These are phyloP conservation scores for Rhodeus uyekii DNA, from an alignment of 2,797 vertebrate genomes.

Conservation along the genomic window DNA sequence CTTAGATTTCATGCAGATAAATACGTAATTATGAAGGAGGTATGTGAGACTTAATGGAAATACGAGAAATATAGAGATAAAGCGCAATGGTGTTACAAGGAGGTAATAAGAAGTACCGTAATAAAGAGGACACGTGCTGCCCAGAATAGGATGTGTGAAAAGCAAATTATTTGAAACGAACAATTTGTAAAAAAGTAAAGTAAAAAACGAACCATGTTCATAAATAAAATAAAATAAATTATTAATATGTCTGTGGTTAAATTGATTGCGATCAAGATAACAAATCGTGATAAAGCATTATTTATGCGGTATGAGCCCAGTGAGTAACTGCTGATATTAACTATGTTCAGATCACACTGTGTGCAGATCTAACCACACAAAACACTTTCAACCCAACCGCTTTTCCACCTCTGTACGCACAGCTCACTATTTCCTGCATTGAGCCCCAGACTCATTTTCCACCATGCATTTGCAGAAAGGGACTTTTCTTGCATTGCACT, in stretches of 20 bases:
- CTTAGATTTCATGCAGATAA: neutral
- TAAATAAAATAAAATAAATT: neutral
- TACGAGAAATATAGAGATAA: neutral
- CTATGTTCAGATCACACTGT: conserved; percentile 20
- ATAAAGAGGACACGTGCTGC: neutral
- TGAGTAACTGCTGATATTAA: conserved; percentile 23
- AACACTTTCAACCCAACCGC: conserved; percentile 25
- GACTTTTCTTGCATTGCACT: conserved; percentile 25
- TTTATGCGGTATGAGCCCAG: conserved; percentile 4
- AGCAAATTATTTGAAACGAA: neutral
- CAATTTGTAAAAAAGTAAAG: neutral
- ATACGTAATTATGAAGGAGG: neutral
- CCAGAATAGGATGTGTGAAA: neutral
- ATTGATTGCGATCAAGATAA: neutral
- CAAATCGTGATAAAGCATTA: conserved; percentile 9
- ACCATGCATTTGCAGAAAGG: conserved; percentile 27
- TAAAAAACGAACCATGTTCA: neutral
- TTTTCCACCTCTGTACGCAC: neutral
- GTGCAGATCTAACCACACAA: conserved; percentile 33
- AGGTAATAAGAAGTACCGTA: neutral
- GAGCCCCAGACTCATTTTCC: conserved; percentile 43
- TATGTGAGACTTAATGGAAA: neutral
- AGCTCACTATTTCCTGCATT: conserved; percentile 9
- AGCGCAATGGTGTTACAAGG: neutral
- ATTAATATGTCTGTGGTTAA: neutral